These are phyloP conservation scores for Melanotaenia duboulayi DNA, from an alignment of 2,113 vertebrate genomes.

Conservation along the genomic window DNA sequence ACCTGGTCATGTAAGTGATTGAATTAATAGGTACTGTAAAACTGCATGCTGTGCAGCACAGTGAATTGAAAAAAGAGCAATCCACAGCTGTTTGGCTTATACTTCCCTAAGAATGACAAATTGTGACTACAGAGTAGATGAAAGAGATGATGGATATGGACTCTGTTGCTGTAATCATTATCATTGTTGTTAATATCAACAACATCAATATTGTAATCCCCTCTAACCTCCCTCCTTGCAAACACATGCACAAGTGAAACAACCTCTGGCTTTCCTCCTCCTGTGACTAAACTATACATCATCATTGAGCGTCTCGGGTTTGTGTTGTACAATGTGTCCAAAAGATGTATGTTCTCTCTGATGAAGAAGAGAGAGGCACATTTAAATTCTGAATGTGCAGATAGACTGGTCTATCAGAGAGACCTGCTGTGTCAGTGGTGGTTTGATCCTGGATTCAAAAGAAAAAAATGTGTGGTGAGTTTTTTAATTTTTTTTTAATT, in stretches of 20 bases:
- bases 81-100: slow-evolving; percentile 2
- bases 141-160: slow-evolving; percentile 58
- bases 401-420: slow-evolving; percentile 24
- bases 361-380: slow-evolving; percentile 51
- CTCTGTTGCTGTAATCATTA: slow-evolving; percentile 63
- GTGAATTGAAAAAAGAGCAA: slow-evolving; percentile 18
- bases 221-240: not conserved
- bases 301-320: slow-evolving; percentile 17
- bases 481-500: too few relatives aligned
- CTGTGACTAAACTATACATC: slow-evolving; percentile 53
- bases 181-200: slow-evolving; percentile 69
- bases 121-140: slow-evolving; percentile 35
- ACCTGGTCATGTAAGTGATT: not conserved
- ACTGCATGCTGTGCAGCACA: not conserved
- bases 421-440: slow-evolving; percentile 9
- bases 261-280: slow-evolving; percentile 29
- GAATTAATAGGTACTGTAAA: not conserved
- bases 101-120: slow-evolving; percentile 47
- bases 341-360: slow-evolving; percentile 55
- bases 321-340: slow-evolving; percentile 35
- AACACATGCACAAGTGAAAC: slow-evolving; percentile 22
- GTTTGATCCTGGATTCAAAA: too few relatives aligned
- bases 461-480: too few relatives aligned
- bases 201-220: slow-evolving; percentile 53
- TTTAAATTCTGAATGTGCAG: slow-evolving; percentile 28